Conservation (phyloP, 2,797 vertebrate genomes). For the Chanos chanos region DNA sequence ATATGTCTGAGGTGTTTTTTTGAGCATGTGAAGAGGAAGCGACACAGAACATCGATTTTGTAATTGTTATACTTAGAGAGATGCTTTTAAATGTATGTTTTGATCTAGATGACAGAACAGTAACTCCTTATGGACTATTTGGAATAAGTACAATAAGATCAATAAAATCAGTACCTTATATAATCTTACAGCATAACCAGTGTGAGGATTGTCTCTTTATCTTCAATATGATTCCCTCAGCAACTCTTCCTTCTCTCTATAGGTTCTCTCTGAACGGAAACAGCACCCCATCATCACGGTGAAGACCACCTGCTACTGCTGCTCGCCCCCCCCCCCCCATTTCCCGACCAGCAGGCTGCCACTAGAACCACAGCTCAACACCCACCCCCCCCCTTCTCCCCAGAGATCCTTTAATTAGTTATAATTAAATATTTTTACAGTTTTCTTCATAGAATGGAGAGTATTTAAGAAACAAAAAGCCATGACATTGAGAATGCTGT, state of each 20-base stretch:
- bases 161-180: no score
- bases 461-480: conserved; percentile 77
- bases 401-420: conserved; percentile 77
- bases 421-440: conserved; percentile 80
- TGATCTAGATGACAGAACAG: no score
- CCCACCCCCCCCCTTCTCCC: conserved; percentile 26
- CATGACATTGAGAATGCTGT: conserved; percentile 71
- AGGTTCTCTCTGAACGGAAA: conserved; percentile 82
- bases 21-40: no score
- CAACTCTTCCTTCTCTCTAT: conserved; percentile 17
- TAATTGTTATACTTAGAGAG: no score
- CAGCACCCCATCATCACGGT: conserved; percentile 75
- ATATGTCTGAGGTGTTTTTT: no score
- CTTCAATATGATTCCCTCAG: no score
- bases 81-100: no score
- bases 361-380: conserved; percentile 53
- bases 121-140: no score
- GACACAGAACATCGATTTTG: no score
- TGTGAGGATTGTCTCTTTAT: no score
- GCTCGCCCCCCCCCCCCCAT: conserved; percentile 14
- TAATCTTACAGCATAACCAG: no score
- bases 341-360: not conserved
- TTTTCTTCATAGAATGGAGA: conserved; percentile 74
- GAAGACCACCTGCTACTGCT: conserved; percentile 46
- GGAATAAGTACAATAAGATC: no score